Conservation (phyloP, 2,797 vertebrate species). For the Aphelocoma californica region DNA sequence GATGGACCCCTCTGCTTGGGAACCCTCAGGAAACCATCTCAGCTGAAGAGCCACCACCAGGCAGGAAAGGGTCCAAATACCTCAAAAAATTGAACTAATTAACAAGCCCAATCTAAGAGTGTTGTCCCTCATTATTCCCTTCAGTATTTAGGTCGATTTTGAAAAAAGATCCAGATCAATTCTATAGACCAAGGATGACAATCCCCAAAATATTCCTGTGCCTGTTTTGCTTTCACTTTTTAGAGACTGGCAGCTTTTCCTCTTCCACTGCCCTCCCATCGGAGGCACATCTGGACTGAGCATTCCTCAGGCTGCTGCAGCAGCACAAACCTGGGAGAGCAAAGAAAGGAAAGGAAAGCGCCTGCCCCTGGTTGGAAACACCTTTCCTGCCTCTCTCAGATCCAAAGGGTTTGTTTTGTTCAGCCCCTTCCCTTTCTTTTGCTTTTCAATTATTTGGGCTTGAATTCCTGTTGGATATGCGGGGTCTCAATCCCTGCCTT, state of each 20-base stretch:
- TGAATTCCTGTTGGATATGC: fast-evolving
- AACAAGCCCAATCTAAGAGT: too few relatives aligned
- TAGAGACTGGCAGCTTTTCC: neutral
- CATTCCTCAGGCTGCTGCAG: neutral
- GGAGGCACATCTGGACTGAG: neutral
- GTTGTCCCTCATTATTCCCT: neutral
- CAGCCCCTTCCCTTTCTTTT: neutral
- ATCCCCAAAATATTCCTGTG: neutral
- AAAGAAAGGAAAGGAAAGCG: neutral
- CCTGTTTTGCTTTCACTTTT: neutral
- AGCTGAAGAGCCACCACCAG: neutral
- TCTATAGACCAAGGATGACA: neutral
- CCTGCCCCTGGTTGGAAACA: neutral
- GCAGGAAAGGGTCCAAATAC: neutral
- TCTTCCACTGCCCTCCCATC: fast-evolving
- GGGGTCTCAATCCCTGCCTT: neutral
- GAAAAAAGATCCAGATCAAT: neutral
- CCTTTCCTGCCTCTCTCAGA: neutral
- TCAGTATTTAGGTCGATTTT: neutral
- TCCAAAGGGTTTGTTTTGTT: neutral
- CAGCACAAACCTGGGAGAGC: neutral
- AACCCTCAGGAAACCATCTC: neutral
- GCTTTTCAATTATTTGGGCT: neutral
- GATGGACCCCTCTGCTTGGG: neutral
- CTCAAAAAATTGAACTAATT: neutral